Base-by-base conservation (phyloP, 2,797 vertebrate species). In the Cottoperca gobio region DNA sequence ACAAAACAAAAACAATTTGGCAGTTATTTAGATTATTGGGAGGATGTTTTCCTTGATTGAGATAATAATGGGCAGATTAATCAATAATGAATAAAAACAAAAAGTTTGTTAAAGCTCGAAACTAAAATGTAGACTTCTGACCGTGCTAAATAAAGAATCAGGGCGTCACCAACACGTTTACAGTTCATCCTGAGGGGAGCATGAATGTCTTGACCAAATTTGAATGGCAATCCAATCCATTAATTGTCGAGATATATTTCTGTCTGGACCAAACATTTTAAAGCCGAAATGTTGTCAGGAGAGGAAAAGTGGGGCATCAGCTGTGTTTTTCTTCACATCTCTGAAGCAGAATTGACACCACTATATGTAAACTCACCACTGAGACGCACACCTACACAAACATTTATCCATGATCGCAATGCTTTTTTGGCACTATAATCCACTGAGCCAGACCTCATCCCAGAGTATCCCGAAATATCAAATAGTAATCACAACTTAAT, bases 401-500 rank as follows among this genome's bases (percentile, higher is more conserved):
- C 54, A 57, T 39, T 46, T 45, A 49, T 24, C 52, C 73, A 49
- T 55, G 42, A 66, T 48, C 28, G 52, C 35, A 21, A 21, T 12
- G 31, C 70, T 74, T 46, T 4, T 17, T 50, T 60, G 53, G 3
- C 53, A 28, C 21, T 52, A 13, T 52, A n/a, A 54, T 71, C 65
- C 53, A 4, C 48, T 24, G 49, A 78, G 67, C 59, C 63, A 9
- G 33, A 11, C 63, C 62, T 54, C 61, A 52, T 74, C 73, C 57
- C 37, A 9, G 55, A 61, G 43, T 21, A 9, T 74, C 70, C 70
- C 8, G 0, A 59, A 70, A 74, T 74, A 78, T 80, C 26, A 59
- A 62, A 28, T 24, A 14, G 57, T 49, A 64, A 82, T 66, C 54
- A 43, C 13, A 4, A 9, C 35, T 54, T 76, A 43, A 68, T 70